phyloP scores from a whole-genome alignment of 2,797 vertebrate genomes.

The Arctocebus calabarensis region DNA sequence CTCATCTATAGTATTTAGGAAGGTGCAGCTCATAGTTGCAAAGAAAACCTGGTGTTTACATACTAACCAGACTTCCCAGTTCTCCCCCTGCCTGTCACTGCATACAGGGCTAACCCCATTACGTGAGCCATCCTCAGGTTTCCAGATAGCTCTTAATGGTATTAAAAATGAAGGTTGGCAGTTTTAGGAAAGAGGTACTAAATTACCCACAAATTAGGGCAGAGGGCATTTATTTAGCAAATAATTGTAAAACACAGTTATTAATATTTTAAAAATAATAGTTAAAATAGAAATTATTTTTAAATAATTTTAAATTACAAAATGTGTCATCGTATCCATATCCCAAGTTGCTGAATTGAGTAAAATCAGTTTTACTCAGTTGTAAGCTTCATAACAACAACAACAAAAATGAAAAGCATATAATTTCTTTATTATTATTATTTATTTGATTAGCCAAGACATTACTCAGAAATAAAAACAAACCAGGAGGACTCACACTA shows the following conservation, averaged over 20 bases:
- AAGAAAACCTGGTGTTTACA: not conserved
- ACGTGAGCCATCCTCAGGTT: not conserved
- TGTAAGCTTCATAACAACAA: not conserved
- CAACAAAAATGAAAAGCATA: not conserved
- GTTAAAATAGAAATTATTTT: not conserved
- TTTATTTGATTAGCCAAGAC: too few relatives aligned
- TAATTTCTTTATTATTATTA: not conserved
- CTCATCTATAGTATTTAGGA: not conserved
- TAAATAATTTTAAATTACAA: slow-evolving; percentile 4
- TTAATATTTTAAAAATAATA: slow-evolving; percentile 5
- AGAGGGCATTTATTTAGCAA: not conserved
- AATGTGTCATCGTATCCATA: not conserved
- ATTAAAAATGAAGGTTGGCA: not conserved
- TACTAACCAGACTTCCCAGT: not conserved
- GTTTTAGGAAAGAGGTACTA: not conserved
- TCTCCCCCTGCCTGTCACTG: not conserved
- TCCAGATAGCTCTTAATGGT: not conserved
- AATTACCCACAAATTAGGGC: not conserved
- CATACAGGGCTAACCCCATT: not conserved
- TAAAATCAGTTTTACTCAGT: not conserved
- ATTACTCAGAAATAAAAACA: too few relatives aligned
- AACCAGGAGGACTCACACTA: too few relatives aligned
- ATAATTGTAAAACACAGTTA: not conserved
- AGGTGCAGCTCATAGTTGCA: not conserved
- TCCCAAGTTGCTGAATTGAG: not conserved